Evolutionary conservation across 2,888 invertebrate genomes (phyloP).

Genomic region (Tenodera sinensis): DNA sequence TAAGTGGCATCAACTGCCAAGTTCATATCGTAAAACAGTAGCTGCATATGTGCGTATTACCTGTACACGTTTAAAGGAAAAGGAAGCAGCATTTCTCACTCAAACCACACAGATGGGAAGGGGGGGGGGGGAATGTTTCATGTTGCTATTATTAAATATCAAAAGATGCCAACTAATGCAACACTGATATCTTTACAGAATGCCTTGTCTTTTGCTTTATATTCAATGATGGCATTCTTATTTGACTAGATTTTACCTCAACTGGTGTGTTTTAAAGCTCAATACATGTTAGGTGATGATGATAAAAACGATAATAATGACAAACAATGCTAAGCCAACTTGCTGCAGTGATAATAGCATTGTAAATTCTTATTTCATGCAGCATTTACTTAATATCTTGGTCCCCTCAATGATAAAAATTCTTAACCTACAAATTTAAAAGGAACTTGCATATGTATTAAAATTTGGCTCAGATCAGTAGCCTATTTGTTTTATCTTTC

Average conservation of each 20-base stretch:
- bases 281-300: background rate
- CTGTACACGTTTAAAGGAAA: background rate
- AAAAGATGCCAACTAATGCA: background rate
- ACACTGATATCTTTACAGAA: background rate
- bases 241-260: background rate
- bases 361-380: background rate
- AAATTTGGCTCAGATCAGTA: background rate
- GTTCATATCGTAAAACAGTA: background rate
- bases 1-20: background rate
- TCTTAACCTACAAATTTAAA: background rate
- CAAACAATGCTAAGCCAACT: background rate
- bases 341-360: background rate
- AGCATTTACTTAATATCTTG: background rate
- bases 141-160: background rate
- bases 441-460: background rate
- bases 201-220: background rate
- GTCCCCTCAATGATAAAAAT: conserved; percentile 13
- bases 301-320: background rate
- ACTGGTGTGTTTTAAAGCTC: background rate
- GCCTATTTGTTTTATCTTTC: background rate
- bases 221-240: background rate
- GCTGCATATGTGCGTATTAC: background rate
- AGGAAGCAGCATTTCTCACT: background rate
- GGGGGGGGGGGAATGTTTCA: background rate
- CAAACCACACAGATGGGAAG: background rate